Evolutionary conservation across 1,140 invertebrate species (phyloP), one percentile per base, ranked within the genome.

Genomic region (Ceratina calcarata): DNA sequence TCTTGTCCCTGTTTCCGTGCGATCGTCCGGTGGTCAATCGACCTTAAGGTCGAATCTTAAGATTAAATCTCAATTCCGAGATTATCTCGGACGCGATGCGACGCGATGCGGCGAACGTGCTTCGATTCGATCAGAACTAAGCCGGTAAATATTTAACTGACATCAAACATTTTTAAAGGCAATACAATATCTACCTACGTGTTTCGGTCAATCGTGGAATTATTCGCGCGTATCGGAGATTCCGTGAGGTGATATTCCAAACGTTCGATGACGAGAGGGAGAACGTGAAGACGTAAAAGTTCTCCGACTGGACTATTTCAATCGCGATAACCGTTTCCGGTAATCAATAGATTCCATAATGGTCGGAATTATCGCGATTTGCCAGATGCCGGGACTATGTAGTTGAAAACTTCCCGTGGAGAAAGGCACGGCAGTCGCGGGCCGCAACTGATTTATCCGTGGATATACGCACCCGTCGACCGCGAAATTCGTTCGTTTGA

Each of bases 401-500:
- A 62, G 80, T 64, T 77, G 84, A 78, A 77, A 78, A 69, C 85
- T 85, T 85, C 60, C 3, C 37, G 24, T 73, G 69, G 68, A 49
- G 64, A 76, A 72, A 55, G 32, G 77, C 49, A 68, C 76, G 37
- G 37, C 37, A 10, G 37, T 10, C 37, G 37, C 37, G 37, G 72
- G 78, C 73, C n/a, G 78, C 37, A 75, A 75, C 45, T 60, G 75
- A 81, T 86, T 86, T 86, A 76, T 83, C 73, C 75, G 53, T 45
- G 83, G 78, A 80, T 83, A 85, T 82, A 78, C 74, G 73, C 64
- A 60, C 58, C 80, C 69, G 57, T 80, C 75, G 68, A 78, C 81
- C 83, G 58, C 84, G 84, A 80, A 86, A 85, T 82, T 82, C 83
- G 85, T 83, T 69, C 76, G 76, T 86, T 86, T 85, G 85, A 86